Percentiles rank a stretch among this genome's conserved stretches.
phyloP scores from a whole-genome alignment of 2,797 vertebrate species.

The Monodelphis domestica region DNA sequence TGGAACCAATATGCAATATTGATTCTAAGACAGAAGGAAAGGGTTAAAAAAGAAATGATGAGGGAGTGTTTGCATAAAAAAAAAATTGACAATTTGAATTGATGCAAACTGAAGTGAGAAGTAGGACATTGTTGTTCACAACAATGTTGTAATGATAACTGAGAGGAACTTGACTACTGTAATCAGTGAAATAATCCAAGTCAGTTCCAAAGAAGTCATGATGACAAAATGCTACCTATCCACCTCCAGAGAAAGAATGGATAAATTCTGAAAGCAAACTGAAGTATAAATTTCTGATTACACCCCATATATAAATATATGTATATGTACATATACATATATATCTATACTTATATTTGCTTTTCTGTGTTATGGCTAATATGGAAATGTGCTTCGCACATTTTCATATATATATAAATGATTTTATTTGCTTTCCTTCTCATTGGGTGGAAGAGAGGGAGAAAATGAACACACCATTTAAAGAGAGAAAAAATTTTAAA shows the following conservation, averaged over 20 bases:
- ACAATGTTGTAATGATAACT: not conserved
- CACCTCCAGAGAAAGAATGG: not conserved
- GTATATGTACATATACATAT: no score
- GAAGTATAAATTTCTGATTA: not conserved
- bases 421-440: not conserved
- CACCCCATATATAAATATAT: no score
- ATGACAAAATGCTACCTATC: not conserved
- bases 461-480: not conserved
- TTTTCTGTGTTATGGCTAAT: not conserved
- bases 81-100: not conserved
- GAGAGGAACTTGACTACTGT: not conserved
- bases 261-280: not conserved
- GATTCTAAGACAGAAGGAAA: no score
- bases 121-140: not conserved
- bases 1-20: no score
- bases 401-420: not conserved
- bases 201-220: not conserved
- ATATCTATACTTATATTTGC: no score
- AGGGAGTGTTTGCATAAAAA: not conserved
- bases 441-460: not conserved
- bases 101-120: not conserved
- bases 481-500: conserved; percentile 37
- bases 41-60: not conserved
- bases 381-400: not conserved
- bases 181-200: not conserved